Base-by-base conservation (phyloP, 2,797 vertebrate species). In the Eulemur rubriventer region DNA sequence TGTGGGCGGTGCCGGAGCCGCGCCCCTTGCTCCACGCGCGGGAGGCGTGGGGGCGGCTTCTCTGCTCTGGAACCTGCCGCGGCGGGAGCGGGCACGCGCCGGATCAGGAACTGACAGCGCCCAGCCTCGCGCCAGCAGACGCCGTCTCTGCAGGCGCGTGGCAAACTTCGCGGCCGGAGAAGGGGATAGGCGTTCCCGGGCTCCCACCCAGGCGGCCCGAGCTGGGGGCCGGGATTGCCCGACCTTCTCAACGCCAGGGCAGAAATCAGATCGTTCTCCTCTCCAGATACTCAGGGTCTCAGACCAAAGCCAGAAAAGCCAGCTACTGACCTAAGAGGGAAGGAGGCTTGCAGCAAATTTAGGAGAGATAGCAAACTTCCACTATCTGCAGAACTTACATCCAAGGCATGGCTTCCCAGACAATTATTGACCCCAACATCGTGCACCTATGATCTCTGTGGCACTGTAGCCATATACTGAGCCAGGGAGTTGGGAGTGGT, bases 101-200 rank as follows among this genome's bases (percentile, higher is more conserved):
- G 6, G 33, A 52, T 43, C 89, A 79, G 92, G 91, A 96, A 75
- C 95, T 46, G 81, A 88, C 93, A 48, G 96, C 82, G 48, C 78
- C 67, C 59, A 11, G 73, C 43, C 61, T 17, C 12, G 3, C 26
- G 82, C 79, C 92, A 20, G 73, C 69, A 30, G 67, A 43, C 48
- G 6, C 55, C 9, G 48, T 33, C 83, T 61, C n/a, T 2, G 57
- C 35, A 0, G 22, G 48, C 35, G n/a, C 70, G 7, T 33, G 3
- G 82, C 73, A 48, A 57, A 82, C 79, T 92, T 70, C 5, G 35
- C 43, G 4, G 38, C 59, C 55, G 6, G 75, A 59, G 84, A 78
- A n/a, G 46, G 41, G 18, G 30, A 43, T 80, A 95, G 94, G 84
- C 91, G 94, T 86, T 84, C 89, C 89, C 75, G 2, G 9, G 61